Conservation (phyloP, 2,797 vertebrate genomes). For the Acomys russatus region DNA sequence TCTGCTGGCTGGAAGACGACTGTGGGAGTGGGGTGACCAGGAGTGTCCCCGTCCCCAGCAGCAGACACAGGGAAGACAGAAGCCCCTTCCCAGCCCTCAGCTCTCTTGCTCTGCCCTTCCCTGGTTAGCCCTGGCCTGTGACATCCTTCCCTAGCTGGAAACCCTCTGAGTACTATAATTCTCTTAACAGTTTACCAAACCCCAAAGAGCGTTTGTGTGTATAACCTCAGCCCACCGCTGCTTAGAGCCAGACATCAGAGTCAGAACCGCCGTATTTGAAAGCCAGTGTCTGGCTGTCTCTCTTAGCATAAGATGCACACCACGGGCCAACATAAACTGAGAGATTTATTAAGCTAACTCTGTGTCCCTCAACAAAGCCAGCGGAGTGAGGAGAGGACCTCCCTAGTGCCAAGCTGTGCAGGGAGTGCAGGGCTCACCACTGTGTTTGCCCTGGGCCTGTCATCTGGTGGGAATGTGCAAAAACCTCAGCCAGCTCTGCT, state of each 20-base stretch:
- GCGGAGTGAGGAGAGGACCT: not conserved
- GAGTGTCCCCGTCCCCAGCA: not conserved
- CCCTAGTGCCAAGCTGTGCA: not conserved
- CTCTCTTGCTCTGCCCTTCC: not conserved
- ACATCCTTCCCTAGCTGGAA: not conserved
- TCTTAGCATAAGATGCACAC: not conserved
- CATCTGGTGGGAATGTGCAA: not conserved
- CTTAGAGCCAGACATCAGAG: not conserved
- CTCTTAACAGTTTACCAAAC: not conserved
- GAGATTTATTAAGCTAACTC: not conserved
- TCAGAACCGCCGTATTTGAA: not conserved
- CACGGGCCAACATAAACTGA: not conserved
- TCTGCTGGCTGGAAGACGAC: rapidly evolving
- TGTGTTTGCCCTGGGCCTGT: not conserved
- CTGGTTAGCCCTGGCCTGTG: not conserved
- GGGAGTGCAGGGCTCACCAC: not conserved
- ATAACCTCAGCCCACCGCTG: not conserved
- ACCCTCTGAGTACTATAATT: not conserved
- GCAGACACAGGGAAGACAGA: not conserved
- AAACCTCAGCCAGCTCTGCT: not conserved
- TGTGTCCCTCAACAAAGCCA: not conserved
- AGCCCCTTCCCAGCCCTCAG: rapidly evolving
- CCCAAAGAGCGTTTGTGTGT: not conserved
- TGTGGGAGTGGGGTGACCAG: rapidly evolving
- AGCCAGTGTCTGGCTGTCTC: not conserved